Evolutionary conservation across 1,140 invertebrate genomes (phyloP).

Genomic region (Trichogramma pretiosum): DNA sequence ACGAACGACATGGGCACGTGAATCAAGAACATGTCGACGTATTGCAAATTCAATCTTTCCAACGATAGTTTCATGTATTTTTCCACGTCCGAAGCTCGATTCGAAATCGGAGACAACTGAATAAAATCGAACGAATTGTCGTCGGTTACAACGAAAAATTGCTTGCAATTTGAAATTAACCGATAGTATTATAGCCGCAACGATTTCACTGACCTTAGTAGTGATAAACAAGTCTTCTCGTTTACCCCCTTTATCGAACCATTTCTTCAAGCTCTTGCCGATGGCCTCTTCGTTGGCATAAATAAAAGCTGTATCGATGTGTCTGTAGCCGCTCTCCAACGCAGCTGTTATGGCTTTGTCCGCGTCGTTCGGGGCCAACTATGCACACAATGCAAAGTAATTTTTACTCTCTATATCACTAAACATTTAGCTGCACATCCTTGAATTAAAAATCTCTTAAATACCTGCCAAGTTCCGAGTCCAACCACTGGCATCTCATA

Average conservation of each 20-base stretch:
- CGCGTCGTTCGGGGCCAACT: constrained; percentile 62
- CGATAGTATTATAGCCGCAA: not conserved
- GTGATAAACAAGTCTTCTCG: constrained; percentile 74
- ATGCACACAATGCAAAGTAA: constrained; percentile 22
- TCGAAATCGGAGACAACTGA: constrained; percentile 52
- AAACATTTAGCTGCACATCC: not conserved
- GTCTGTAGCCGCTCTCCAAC: constrained; percentile 58
- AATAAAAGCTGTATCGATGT: constrained; percentile 73
- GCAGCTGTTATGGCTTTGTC: constrained; percentile 58
- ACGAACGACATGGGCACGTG: constrained; percentile 67
- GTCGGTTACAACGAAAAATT: not conserved
- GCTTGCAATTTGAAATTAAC: not conserved
- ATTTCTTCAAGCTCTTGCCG: constrained; percentile 63
- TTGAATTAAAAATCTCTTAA: not conserved
- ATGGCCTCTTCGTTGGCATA: constrained; percentile 76
- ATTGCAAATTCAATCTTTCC: constrained; percentile 61
- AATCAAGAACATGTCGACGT: constrained; percentile 77
- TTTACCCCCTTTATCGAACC: constrained; percentile 61
- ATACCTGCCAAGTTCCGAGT: constrained; percentile 72
- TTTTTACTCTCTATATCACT: not conserved
- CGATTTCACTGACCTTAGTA: constrained; percentile 63
- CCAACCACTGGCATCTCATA: constrained; percentile 64
- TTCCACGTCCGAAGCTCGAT: constrained; percentile 59
- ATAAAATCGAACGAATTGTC: not conserved
- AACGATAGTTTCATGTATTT: constrained; percentile 65